Evolutionary conservation across 2,113 vertebrate species (phyloP).

Genomic region (Xenus cinereus): DNA sequence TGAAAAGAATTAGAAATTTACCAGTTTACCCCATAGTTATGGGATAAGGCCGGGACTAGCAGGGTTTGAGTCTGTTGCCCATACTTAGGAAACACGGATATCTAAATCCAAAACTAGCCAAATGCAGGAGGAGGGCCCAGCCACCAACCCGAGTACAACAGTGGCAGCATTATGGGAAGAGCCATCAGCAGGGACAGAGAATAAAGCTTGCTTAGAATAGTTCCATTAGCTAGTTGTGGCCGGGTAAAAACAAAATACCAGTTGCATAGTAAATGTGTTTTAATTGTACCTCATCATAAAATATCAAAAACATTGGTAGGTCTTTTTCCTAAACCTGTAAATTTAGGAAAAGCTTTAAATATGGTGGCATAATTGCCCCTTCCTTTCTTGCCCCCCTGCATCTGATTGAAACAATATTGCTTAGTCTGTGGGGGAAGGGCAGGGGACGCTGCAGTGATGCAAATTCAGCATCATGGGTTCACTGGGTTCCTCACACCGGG

Average conservation of each 20-base stretch:
- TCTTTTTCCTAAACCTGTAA: background rate
- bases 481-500: background rate
- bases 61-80: background rate
- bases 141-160: background rate
- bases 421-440: background rate
- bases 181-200: background rate
- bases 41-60: background rate
- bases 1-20: background rate
- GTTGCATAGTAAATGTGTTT: background rate
- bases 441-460: background rate
- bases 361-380: background rate
- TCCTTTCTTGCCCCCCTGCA: background rate
- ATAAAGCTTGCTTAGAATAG: background rate
- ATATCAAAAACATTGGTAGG: background rate
- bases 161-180: background rate
- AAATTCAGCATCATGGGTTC: background rate
- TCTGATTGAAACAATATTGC: background rate
- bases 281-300: background rate
- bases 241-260: background rate
- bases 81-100: background rate
- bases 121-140: background rate
- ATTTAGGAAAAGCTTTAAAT: background rate
- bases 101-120: background rate
- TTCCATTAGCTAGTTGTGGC: background rate
- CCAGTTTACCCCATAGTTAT: background rate